Conservation (phyloP, 2,888 invertebrate genomes). For the Clepsis dumicolana region DNA sequence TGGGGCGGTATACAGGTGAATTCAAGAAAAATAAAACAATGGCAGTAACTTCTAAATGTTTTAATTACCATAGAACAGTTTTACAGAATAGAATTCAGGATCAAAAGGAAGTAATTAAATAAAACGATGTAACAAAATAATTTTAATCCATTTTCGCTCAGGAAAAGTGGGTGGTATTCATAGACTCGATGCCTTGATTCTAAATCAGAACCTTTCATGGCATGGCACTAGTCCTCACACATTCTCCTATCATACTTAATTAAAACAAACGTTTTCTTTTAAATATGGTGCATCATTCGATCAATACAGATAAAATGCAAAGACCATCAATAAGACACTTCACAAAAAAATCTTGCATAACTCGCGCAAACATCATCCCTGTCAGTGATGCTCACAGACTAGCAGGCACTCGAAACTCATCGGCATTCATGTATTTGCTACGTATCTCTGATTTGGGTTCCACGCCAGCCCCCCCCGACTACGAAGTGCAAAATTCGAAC, state of each 20-base stretch:
- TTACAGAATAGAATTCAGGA: conserved; percentile 73
- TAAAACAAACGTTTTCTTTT: conserved; percentile 54
- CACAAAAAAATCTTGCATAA: conserved; percentile 81
- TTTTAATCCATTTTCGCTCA: conserved; percentile 74
- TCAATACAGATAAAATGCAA: conserved; percentile 47
- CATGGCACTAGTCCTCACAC: conserved; percentile 86
- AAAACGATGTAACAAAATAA: conserved; percentile 73
- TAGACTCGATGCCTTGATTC: conserved; percentile 84
- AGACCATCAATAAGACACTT: conserved; percentile 61
- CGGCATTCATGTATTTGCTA: conserved; percentile 7
- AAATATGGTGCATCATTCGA: conserved; percentile 38
- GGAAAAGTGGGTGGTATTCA: conserved; percentile 86
- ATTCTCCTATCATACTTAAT: conserved; percentile 84
- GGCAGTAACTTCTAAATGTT: conserved; percentile 72
- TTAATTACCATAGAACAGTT: conserved; percentile 82
- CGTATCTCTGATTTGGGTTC: conserved; percentile 46
- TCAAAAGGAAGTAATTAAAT: conserved; percentile 70
- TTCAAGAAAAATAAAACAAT: conserved; percentile 22
- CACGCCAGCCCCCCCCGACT: no score
- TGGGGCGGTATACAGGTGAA: no score
- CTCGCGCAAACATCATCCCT: conserved; percentile 84
- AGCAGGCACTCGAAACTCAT: conserved; percentile 50
- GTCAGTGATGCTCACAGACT: conserved; percentile 70
- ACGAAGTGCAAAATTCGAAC: no score
- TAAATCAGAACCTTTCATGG: conserved; percentile 85